These are phyloP conservation scores for Urosaurus nigricauda DNA, from an alignment of 2,797 vertebrate species.

Conservation along the genomic window DNA sequence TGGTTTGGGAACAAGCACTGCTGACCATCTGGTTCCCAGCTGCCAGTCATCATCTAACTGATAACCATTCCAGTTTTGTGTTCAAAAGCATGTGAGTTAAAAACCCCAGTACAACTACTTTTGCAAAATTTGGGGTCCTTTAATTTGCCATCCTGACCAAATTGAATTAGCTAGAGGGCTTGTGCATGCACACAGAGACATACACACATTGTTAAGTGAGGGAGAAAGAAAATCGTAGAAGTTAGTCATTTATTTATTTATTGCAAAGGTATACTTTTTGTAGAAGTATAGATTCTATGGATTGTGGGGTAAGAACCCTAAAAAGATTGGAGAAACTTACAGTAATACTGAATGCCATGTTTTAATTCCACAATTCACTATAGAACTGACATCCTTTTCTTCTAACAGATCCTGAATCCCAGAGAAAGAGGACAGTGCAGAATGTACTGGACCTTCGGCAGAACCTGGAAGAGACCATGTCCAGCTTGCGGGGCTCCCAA, in stretches of 20 bases:
- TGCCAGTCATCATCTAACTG: background rate
- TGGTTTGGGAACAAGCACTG: background rate
- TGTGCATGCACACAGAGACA: too few relatives aligned
- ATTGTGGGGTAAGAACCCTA: too few relatives aligned
- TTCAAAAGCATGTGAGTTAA: background rate
- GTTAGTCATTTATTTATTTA: background rate
- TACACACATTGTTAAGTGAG: background rate
- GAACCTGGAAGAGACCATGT: constrained; percentile 98
- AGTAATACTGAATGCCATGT: background rate
- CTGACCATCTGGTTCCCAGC: background rate
- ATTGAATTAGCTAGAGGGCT: background rate
- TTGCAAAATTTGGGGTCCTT: background rate
- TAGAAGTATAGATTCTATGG: background rate
- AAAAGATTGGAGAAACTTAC: background rate
- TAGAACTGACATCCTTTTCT: constrained; percentile 54
- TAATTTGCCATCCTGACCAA: background rate
- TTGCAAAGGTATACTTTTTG: background rate
- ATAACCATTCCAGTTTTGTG: background rate
- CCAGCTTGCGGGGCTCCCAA: constrained; percentile 92
- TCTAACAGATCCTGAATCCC: constrained; percentile 90
- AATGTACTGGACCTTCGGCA: constrained; percentile 97
- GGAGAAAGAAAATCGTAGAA: background rate
- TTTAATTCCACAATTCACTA: background rate
- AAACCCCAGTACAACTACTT: background rate
- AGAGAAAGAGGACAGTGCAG: constrained; percentile 95